These are phyloP conservation scores for Carassius carassius DNA, from an alignment of 2,113 vertebrate species.

Conservation along the genomic window DNA sequence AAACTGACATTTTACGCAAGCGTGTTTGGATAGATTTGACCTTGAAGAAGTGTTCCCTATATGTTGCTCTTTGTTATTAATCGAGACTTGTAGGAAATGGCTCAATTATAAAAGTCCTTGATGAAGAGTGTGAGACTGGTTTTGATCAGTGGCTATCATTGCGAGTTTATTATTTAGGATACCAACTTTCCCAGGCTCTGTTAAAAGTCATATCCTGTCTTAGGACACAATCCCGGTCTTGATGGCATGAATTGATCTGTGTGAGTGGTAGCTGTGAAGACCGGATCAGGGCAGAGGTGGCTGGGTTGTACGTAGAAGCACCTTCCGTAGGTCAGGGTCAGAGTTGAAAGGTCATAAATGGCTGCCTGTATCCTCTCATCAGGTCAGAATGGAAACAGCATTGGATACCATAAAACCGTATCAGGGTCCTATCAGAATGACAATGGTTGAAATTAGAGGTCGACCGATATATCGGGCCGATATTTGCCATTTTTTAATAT, in stretches of 20 bases:
- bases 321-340: constrained; percentile 69
- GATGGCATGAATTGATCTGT: constrained; percentile 39
- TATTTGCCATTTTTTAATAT: too few species aligned
- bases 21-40: neutral
- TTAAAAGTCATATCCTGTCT: neutral
- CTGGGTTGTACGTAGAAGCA: constrained; percentile 39
- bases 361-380: constrained; percentile 79
- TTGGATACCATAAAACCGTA: constrained; percentile 73
- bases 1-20: neutral
- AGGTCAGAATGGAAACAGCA: constrained; percentile 65
- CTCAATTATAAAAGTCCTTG: constrained; percentile 13
- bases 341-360: constrained; percentile 80
- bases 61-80: neutral
- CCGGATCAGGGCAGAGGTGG: constrained; percentile 32
- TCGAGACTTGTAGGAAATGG: neutral
- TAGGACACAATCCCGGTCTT: neutral
- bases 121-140: neutral
- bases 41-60: neutral
- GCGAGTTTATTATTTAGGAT: constrained; percentile 13
- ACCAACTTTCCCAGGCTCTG: constrained; percentile 9
- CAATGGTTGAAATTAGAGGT: too few species aligned
- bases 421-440: constrained; percentile 69
- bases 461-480: too few species aligned
- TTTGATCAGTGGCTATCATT: neutral
- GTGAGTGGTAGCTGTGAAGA: constrained; percentile 30